Evolutionary conservation across 2,888 invertebrate genomes (phyloP).

Genomic region (Pomacea canaliculata): DNA sequence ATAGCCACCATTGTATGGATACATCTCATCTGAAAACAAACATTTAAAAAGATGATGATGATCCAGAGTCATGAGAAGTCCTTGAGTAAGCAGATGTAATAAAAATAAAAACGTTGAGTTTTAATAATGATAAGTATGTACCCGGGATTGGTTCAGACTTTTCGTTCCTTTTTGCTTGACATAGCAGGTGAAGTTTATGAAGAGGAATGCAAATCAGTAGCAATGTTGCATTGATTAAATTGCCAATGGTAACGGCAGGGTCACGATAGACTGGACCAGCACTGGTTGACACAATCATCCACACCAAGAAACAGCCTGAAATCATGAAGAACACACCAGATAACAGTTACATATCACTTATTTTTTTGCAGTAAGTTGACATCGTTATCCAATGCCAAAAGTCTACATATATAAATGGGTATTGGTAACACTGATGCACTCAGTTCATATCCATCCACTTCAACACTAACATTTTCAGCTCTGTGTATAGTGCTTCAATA

Average conservation of each 20-base stretch:
- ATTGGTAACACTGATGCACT: no score
- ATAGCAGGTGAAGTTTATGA: conserved; percentile 65
- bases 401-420: no score
- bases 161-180: conserved; percentile 43
- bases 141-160: neutral
- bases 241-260: conserved; percentile 68
- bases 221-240: conserved; percentile 68
- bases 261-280: conserved; percentile 63
- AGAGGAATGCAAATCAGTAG: conserved; percentile 68
- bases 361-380: no score
- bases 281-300: conserved; percentile 69
- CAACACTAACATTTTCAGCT: no score
- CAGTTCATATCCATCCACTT: no score
- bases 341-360: no score
- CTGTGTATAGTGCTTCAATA: no score
- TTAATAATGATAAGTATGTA: neutral
- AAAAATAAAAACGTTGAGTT: neutral
- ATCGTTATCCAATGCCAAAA: no score
- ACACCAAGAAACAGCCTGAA: conserved; percentile 67
- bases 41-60: neutral
- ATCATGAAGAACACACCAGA: neutral
- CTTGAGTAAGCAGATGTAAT: no score
- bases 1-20: conserved; percentile 9
- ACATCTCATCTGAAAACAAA: conserved; percentile 2
- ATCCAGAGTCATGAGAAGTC: neutral